Base-by-base conservation (phyloP, 2,888 invertebrate species). In the Andrena haemorrhoa region DNA sequence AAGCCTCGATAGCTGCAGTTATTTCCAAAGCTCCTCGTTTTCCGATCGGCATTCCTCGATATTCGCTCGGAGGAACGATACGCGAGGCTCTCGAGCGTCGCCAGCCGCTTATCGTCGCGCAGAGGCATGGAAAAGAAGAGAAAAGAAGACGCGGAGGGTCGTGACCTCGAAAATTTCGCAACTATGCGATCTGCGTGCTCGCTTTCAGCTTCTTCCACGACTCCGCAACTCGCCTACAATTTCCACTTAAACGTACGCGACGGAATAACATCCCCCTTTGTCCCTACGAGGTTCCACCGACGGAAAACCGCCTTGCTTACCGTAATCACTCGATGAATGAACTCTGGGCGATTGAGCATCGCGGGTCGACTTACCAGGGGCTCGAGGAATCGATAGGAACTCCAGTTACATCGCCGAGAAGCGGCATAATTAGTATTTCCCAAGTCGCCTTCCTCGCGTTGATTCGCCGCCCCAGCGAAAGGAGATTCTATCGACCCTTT, bases 91-190 rank as follows among this genome's bases (percentile, higher is more conserved):
- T 60, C 60, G 60, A 35, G 66, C 73, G 72, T 75, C 72, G 64
- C n/a, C 23, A 47, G 53, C 73, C 58, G 68, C 84, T 89, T 89
- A 89, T 91, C 88, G 66, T 78, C 64, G 60, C 64, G 69, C 56
- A 80, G 75, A 74, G 84, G 85, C 79, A 69, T 82, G 79, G 85
- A 89, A 78, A 75, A 73, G 75, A 89, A 88, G 83, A 84, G 84
- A 83, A 86, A 81, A 88, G 85, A 82, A 82, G 83, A 85, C 86
- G 75, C 60, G 77, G 69, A 88, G 92, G 92, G 90, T 92, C 91
- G 82, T 79, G 90, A 90, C 88, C 91, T 89, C 89, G 88, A 87
- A 86, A 92, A 91, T 92, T 92, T 92, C 91, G 87, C 92, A 92
- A 92, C 79, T 71, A 75, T 71, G 65, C 61, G 65, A 89, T 84